Evolutionary conservation across 2,113 vertebrate genomes (phyloP).

Genomic region (Solenodon paradoxus): DNA sequence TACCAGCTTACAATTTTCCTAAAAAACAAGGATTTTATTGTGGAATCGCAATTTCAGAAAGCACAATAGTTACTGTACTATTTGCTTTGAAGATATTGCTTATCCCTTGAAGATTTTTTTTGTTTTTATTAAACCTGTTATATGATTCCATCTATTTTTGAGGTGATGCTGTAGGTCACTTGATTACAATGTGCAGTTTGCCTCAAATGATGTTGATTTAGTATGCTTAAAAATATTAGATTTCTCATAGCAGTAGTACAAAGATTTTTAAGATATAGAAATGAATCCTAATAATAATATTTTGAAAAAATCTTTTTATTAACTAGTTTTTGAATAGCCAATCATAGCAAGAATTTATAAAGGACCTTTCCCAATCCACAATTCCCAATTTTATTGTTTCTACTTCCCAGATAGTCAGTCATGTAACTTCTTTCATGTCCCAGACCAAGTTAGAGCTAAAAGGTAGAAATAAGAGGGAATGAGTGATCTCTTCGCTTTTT

Average conservation of each 20-base stretch:
- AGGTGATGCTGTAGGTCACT: not conserved
- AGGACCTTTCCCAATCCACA: accelerated
- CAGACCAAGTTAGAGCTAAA: not conserved
- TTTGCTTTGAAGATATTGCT: not conserved
- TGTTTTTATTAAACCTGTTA: not conserved
- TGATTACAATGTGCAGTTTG: not conserved
- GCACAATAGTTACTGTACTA: not conserved
- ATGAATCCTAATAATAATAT: not conserved
- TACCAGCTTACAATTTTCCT: not conserved
- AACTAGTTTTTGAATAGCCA: not conserved
- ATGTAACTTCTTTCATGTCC: not conserved
- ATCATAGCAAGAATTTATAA: not conserved
- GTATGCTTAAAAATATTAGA: not conserved
- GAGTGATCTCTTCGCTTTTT: no score
- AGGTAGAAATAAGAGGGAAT: not conserved
- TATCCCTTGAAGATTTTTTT: not conserved
- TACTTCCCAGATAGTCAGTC: not conserved
- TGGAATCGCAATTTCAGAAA: not conserved
- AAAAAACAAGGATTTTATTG: not conserved
- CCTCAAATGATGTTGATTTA: not conserved
- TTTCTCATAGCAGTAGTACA: not conserved
- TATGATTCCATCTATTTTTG: no score
- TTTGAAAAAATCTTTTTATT: not conserved
- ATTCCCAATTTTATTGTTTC: not conserved
- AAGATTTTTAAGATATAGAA: not conserved